Conservation (phyloP, 2,113 vertebrate genomes). For the Corvus cornix region DNA sequence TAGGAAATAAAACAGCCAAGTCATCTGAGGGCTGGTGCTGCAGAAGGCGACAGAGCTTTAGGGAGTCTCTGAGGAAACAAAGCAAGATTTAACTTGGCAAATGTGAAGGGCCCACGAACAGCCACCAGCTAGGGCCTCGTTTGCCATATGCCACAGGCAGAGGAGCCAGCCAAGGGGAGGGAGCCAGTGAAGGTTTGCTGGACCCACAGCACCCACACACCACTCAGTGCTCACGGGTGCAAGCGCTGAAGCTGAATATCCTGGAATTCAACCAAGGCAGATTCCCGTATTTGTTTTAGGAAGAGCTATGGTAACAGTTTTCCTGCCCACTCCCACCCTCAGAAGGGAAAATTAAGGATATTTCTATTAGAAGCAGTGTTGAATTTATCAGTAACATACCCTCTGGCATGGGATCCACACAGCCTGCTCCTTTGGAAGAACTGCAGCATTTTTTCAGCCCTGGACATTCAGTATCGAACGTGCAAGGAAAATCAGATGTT, state of each 20-base stretch:
- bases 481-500: constrained; percentile 58
- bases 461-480: constrained; percentile 84
- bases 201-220: not conserved
- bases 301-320: constrained; percentile 32
- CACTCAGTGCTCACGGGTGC: not conserved
- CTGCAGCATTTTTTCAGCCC: constrained; percentile 88
- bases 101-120: rapidly evolving
- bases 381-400: constrained; percentile 63
- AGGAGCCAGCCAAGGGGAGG: not conserved
- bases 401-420: constrained; percentile 56
- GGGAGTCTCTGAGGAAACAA: not conserved
- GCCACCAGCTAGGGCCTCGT: not conserved
- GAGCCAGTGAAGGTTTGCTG: not conserved
- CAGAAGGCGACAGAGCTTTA: not conserved
- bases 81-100: not conserved
- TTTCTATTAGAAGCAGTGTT: constrained; percentile 7
- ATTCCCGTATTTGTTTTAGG: not conserved
- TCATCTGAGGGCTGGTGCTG: not conserved
- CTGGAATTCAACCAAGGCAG: not conserved
- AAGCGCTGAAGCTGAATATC: not conserved
- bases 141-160: not conserved
- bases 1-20: not conserved
- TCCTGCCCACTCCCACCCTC: constrained; percentile 2
- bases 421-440: constrained; percentile 28
- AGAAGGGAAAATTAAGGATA: not conserved